Base-by-base conservation (phyloP, 2,888 invertebrate genomes). In the Cantharis flavilabris region DNA sequence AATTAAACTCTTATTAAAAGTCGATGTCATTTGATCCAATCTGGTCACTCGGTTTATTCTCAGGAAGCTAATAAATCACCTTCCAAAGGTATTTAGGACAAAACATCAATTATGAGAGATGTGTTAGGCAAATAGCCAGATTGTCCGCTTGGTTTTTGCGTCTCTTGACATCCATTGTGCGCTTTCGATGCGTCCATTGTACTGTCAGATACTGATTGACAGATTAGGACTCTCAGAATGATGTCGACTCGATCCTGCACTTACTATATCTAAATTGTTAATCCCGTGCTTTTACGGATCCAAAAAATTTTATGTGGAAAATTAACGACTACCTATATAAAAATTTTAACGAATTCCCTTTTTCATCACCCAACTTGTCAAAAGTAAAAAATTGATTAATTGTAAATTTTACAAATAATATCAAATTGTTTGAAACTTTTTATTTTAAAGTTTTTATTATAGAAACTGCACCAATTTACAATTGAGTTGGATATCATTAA, bases 261-360 rank as follows among this genome's bases (percentile, higher is more conserved):
- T 87, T 86, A 86, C 84, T 80, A 81, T 73, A 81, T 80, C 84
- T 87, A 85, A 87, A 87, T 87, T 86, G 84, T 86, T 87, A 86
- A 87, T 79, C 73, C 75, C 70, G 72, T 71, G 71, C 77, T 80
- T 78, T 78, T 78, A 78, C 73, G 33, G 67, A 72, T 49, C 72
- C 70, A 72, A 72, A 64, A 70, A 77, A 77, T 75, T 77, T 77
- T 77, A 70, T 64, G 71, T 63, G 30, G 70, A 73, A 78, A 77
- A 70, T 77, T 77, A 77, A 72, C 72, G 75, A 75, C 73, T 62
- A 64, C 20, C 26, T 26, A 26, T 62, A 72, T 77, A 70, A 77
- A 77, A 74, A 62, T 77, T 77, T 77, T 69, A 77, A 64, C 28
- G 33, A 20, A 30, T 33, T 30, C 33, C 18, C 30, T 64, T 73